Evolutionary conservation across 2,113 vertebrate genomes (phyloP), one percentile per base, ranked within the genome.

Genomic region (Benthochromis sp.): DNA sequence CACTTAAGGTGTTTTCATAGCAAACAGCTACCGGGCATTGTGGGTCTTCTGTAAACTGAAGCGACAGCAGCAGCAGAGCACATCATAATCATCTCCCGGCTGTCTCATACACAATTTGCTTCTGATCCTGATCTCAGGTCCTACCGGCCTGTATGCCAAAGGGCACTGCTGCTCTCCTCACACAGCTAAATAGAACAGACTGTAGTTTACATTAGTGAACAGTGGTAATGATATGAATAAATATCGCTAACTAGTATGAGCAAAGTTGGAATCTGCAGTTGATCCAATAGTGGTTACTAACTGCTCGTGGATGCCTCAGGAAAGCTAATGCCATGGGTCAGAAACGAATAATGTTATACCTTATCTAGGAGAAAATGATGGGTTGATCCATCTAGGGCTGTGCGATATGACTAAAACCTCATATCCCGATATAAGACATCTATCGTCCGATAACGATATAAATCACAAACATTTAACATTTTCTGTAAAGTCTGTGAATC

Each of bases 401-500:
- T 59, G 27, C 0, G 1, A 29, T 29, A 16, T 59, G 55, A 0
- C 12, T 0, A 57, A 1, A 29, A 0, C 0, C 12, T 57, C 54
- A 14, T 29, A 0, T 57, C 12, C 12, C 0, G 24, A 59, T 29
- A 27, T 57, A 1, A 57, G 0, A 57, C 7, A 8, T 27, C 21
- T 57, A 2, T 57, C 1, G 12, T 1, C 21, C 0, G 12, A 57
- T 57, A 57, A 57, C 21, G 0, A 55, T 55, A 2, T 55, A 27
- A 55, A 55, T 55, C 21, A 55, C 53, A 27, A 0, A 27, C 0
- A 55, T 55, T 0, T 55, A 13, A 55, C 11, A 13, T 55, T 55
- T 7, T 0, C 53, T 55, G 6, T 55, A 24, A 24, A 0, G 0
- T 54, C 10, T 3, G 53, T 54, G n/a, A 54, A 1, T 54, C 53